Percentiles rank a stretch among this genome's conserved stretches.
phyloP scores from a whole-genome alignment of 2,797 vertebrate species.

The Thalassophryne amazonica region DNA sequence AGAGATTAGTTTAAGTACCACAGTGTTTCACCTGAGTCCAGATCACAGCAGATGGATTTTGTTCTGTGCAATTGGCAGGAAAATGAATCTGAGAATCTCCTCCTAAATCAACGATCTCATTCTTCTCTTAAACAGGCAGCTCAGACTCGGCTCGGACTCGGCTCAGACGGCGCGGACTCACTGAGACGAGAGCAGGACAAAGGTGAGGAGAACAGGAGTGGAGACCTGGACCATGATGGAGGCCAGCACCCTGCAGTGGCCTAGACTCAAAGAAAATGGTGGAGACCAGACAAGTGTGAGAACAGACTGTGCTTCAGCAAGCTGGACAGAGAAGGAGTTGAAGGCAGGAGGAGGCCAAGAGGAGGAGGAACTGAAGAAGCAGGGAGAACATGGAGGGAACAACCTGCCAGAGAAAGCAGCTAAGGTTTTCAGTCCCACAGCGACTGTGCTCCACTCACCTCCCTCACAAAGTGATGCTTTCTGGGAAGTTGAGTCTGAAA shows the following conservation, averaged over 20 bases:
- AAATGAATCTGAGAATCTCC: too few relatives aligned
- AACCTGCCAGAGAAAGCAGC: slow-evolving; percentile 65
- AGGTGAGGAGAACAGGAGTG: neutral
- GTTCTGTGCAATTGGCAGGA: too few relatives aligned
- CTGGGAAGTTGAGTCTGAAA: slow-evolving; percentile 56
- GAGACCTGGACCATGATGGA: slow-evolving; percentile 10
- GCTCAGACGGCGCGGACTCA: too few relatives aligned
- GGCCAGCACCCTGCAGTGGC: slow-evolving; percentile 42
- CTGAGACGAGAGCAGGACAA: neutral
- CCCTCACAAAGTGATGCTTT: slow-evolving; percentile 23
- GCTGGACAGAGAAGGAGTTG: slow-evolving; percentile 48
- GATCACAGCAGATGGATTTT: too few relatives aligned
- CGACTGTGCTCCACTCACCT: slow-evolving; percentile 35
- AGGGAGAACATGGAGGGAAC: slow-evolving; percentile 33
- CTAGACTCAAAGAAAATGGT: slow-evolving; percentile 7
- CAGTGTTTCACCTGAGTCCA: too few relatives aligned
- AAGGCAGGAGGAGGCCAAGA: neutral
- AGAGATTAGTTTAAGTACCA: too few relatives aligned
- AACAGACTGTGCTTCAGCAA: slow-evolving; percentile 32
- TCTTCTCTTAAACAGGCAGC: too few relatives aligned
- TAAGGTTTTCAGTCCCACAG: slow-evolving; percentile 75
- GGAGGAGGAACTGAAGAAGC: neutral
- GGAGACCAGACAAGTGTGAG: slow-evolving; percentile 25
- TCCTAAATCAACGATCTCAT: too few relatives aligned
- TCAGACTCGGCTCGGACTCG: too few relatives aligned